Conservation (phyloP, 2,113 vertebrate species). For the Ceyx margarethae region DNA sequence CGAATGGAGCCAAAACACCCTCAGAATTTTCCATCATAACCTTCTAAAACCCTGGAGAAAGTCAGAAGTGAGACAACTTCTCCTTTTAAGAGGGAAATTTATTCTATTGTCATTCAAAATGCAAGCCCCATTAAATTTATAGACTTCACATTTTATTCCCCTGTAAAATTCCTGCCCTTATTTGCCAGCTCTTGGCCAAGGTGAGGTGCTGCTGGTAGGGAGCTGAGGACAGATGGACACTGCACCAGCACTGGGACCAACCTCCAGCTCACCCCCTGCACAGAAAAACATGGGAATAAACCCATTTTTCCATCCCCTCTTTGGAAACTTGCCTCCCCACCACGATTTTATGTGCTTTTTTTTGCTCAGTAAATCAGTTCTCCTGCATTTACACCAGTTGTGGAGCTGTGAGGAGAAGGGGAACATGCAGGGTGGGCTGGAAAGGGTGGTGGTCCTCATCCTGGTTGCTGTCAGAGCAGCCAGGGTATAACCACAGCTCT, state of each 20-base stretch:
- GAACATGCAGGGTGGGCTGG: neutral
- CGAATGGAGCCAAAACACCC: neutral
- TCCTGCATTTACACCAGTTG: neutral
- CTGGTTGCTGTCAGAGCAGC: neutral
- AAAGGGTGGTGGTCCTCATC: neutral
- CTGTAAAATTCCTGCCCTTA: slow-evolving; percentile 16
- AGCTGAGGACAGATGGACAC: neutral
- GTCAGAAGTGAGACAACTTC: slow-evolving; percentile 19
- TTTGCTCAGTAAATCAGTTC: neutral
- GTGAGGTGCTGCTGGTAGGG: neutral
- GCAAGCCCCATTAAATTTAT: slow-evolving; percentile 7
- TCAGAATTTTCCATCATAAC: slow-evolving; percentile 36
- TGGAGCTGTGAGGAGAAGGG: neutral
- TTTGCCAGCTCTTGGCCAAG: neutral
- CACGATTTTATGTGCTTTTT: too few species aligned
- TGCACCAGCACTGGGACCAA: neutral
- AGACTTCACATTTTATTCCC: slow-evolving; percentile 8
- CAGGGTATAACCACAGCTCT: neutral
- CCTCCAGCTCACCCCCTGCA: neutral
- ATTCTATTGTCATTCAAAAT: slow-evolving; percentile 45
- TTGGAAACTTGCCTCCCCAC: neutral
- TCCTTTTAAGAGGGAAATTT: slow-evolving; percentile 27
- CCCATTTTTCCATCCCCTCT: neutral
- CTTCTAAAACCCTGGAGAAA: slow-evolving; percentile 34
- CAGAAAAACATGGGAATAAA: neutral